phyloP scores from a whole-genome alignment of 1,140 invertebrate species.

The Metopolophium dirhodum region DNA sequence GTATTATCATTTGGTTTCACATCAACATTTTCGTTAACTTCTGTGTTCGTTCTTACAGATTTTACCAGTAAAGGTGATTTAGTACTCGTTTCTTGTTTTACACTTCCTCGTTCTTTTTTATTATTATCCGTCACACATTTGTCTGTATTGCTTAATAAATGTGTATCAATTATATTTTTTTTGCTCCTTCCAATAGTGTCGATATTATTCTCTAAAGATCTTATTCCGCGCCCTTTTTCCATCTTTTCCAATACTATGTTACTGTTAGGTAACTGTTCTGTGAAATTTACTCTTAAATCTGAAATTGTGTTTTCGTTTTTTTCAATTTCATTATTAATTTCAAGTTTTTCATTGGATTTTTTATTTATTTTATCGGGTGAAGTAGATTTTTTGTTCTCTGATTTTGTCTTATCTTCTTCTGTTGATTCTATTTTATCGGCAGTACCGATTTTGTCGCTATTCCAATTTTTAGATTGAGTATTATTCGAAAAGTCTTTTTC shows the following conservation, averaged over 20 bases:
- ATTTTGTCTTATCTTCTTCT: slow-evolving; percentile 60
- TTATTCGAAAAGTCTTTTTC: neutral
- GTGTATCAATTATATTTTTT: neutral
- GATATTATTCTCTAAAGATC: neutral
- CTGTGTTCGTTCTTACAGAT: neutral
- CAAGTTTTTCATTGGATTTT: slow-evolving; percentile 39
- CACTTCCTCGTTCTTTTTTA: neutral
- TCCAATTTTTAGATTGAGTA: slow-evolving; percentile 34
- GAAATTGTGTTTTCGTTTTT: too few relatives aligned
- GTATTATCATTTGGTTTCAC: neutral
- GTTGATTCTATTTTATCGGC: slow-evolving; percentile 21
- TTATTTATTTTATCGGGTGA: slow-evolving; percentile 57
- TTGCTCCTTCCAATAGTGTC: neutral
- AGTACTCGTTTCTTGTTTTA: neutral
- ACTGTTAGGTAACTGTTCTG: too few relatives aligned
- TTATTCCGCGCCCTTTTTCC: too few relatives aligned
- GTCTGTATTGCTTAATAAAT: neutral
- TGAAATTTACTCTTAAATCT: too few relatives aligned
- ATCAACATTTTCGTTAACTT: neutral
- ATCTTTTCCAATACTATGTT: too few relatives aligned
- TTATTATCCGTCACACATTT: neutral
- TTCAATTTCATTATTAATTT: too few relatives aligned
- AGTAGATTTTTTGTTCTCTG: slow-evolving; percentile 57
- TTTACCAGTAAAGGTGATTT: neutral
- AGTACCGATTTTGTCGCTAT: slow-evolving; percentile 59